Percentiles rank a stretch among this genome's conserved stretches.
These are phyloP conservation scores for Heliconius melpomene DNA, from an alignment of 1,140 invertebrate species.

Conservation along the genomic window DNA sequence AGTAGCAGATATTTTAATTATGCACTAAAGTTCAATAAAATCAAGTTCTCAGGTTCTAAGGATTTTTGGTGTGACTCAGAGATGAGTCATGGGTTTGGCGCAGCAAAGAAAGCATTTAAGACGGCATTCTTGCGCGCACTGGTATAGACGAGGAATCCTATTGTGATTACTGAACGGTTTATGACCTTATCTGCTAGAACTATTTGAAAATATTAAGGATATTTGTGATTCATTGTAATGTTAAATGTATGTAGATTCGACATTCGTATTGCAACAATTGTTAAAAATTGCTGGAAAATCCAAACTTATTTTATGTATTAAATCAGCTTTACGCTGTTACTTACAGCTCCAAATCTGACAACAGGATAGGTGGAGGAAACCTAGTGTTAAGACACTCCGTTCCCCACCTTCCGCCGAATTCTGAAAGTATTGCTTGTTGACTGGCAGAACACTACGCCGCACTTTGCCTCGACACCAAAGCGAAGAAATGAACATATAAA, in stretches of 20 bases:
- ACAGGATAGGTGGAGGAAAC: no score
- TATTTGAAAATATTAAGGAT: slow-evolving; percentile 18
- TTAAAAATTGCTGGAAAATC: no score
- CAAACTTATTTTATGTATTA: no score
- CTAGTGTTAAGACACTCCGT: no score
- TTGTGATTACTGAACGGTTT: slow-evolving; percentile 69
- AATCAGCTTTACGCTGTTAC: no score
- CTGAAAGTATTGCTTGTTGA: no score
- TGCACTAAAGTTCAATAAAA: slow-evolving; percentile 22
- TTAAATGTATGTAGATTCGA: neutral
- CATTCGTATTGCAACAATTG: neutral
- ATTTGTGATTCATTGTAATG: neutral
- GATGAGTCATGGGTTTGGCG: slow-evolving; percentile 49
- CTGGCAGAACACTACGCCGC: no score
- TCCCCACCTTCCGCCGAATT: no score
- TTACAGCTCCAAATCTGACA: no score
- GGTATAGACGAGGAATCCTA: slow-evolving; percentile 66
- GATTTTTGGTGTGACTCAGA: slow-evolving; percentile 49
- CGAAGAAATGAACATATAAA: no score
- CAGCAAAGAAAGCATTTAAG: slow-evolving; percentile 54
- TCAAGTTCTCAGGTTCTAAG: slow-evolving; percentile 29
- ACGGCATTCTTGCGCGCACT: slow-evolving; percentile 49
- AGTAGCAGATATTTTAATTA: slow-evolving; percentile 28
- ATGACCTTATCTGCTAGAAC: slow-evolving; percentile 61
- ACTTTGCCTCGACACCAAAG: no score